Conservation (phyloP, 2,113 vertebrate species). For the Cryptomyrus ogoouensis region DNA sequence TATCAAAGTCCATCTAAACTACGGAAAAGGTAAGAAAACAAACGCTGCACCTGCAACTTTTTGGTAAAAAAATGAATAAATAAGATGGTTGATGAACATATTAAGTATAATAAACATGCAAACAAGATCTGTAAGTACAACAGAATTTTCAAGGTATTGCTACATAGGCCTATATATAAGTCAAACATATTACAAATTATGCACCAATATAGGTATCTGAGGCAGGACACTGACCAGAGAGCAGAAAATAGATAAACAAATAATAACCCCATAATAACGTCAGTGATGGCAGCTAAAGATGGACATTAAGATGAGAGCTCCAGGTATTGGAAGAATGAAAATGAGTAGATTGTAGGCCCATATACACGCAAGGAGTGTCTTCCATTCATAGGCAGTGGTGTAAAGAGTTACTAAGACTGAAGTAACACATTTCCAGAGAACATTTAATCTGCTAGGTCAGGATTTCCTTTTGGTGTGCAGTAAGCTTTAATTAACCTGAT, state of each 20-base stretch:
- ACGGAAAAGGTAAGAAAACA: slow-evolving; percentile 74
- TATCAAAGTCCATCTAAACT: slow-evolving; percentile 80
- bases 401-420: neutral
- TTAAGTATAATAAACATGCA: neutral
- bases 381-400: neutral
- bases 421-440: neutral
- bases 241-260: neutral
- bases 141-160: neutral
- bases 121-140: neutral
- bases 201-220: neutral
- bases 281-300: neutral
- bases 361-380: neutral
- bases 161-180: neutral
- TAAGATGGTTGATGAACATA: neutral
- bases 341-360: neutral
- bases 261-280: neutral
- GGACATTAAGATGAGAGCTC: neutral
- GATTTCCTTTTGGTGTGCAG: neutral
- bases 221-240: neutral
- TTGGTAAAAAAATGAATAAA: neutral
- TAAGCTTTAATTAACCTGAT: neutral
- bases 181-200: neutral
- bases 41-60: neutral
- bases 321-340: neutral
- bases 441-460: neutral